Evolutionary conservation across 2,888 invertebrate species (phyloP), one percentile per base, ranked within the genome.

Genomic region (Diadegma fenestrale): DNA sequence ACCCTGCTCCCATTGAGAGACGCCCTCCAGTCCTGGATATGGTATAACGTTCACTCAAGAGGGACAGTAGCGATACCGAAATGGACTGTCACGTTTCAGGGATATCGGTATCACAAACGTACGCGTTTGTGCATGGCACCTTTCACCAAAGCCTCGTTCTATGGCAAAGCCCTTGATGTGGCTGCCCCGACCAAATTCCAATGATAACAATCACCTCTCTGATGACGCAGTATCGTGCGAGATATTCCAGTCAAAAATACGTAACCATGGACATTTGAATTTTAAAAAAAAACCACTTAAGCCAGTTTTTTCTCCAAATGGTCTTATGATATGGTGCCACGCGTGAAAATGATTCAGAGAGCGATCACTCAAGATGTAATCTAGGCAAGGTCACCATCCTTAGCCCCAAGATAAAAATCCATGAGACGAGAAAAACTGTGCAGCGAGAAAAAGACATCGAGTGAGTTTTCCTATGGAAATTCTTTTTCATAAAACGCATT

Each of bases 91-190:
- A n/a, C n/a, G 30, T 71, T 71, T 71, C 75, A 75, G 61, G 45
- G 45, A 75, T 75, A 75, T 75, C 75, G 33, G 75, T 75, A 75
- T 75, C 75, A 61, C 61, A 75, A 61, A 75, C 61, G 45, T 45
- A 19, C 45, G 19, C 30, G 45, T 63, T 58, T 63, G 61, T 75
- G 41, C 48, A 45, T 63, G 63, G 22, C 63, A 17, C 14, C 22
- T 43, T 22, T 4, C 41, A 12, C 51, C 26, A 22, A 45, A 71
- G 33, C 33, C 14, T 22, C 68, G 17, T 14, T 26, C 26, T 5
- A 63, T 26, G 26, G 26, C 26, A 19, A 64, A 66, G 41, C 68
- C 58, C 58, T 61, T 71, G 71, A 61, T 66, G 26, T 58, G 72
- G 22, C 17, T 37, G 58, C 17, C 58, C 12, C 5, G 41, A 22